Evolutionary conservation across 2,113 vertebrate species (phyloP), one percentile per base, ranked within the genome.

Genomic region (Coracopsis vasa): DNA sequence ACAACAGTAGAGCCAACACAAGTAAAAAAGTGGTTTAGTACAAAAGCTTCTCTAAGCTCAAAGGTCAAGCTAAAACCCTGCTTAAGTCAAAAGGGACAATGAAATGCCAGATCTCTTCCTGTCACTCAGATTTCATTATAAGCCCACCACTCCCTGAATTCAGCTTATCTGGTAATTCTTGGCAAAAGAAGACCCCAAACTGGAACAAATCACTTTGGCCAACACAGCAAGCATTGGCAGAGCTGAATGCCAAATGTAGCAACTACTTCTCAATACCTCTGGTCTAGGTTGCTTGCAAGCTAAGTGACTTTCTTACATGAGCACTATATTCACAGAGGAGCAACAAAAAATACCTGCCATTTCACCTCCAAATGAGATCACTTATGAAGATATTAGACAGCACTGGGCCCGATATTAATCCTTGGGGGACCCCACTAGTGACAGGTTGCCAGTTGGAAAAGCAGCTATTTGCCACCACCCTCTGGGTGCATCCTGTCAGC

Each of bases 41-140:
- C 85, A 90, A 90, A 94, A 96, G 74, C 53, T 73, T 80, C 64
- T 58, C 37, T 58, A 85, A 66, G 7, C 60, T 66, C 75, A 48
- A 77, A 90, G 88, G 94, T 93, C 88, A 94, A 86, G 72, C 79
- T 53, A 48, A 84, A 95, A 87, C 19, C 18, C 35, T 66, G 56
- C 71, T 88, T 44, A 75, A 58, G 85, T 95, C 58, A 79, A 90
- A 92, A 87, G 45, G 53, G 81, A 85, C 62, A 94, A 84, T 58
- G 70, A 93, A 90, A 90, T 72, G 58, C 35, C 87, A 77, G 28
- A 88, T 91, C 41, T 77, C 81, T 92, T 91, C 91, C 80, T 94
- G 13, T 90, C 58, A 73, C 33, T 82, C 44, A 70, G 45, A 20
- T 81, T 87, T 65, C 75, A 50, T 72, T 94, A 18, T 44, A 85